Percentiles rank a stretch among this genome's conserved stretches.
Evolutionary conservation across 2,888 invertebrate species (phyloP).

Genomic region (Chydorus sphaericus): DNA sequence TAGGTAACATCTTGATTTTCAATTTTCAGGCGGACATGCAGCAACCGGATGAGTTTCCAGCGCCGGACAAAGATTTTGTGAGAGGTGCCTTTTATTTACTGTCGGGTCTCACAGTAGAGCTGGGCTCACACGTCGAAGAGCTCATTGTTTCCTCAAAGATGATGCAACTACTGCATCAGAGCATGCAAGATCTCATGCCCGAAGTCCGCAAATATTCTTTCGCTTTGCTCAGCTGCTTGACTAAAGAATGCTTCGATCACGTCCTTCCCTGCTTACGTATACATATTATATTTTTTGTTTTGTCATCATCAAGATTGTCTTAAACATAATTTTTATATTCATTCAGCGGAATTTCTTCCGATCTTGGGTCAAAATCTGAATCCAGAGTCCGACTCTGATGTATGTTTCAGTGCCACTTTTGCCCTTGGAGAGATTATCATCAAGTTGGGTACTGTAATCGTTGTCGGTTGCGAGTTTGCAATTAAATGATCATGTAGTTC

Average conservation of each 20-base stretch:
- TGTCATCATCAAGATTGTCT: slow-evolving; percentile 7
- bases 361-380: slow-evolving; percentile 92
- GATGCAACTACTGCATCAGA: slow-evolving; percentile 88
- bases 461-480: slow-evolving; percentile 10
- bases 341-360: slow-evolving; percentile 76
- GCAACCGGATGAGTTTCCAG: slow-evolving; percentile 84
- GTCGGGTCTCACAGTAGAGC: slow-evolving; percentile 90
- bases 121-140: slow-evolving; percentile 86
- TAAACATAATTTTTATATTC: slow-evolving; percentile 12
- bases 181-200: slow-evolving; percentile 95
- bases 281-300: neutral
- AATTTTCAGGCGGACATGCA: slow-evolving; percentile 60
- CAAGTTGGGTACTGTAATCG: slow-evolving; percentile 65
- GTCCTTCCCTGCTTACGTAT: slow-evolving; percentile 80
- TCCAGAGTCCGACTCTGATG: slow-evolving; percentile 92
- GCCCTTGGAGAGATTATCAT: slow-evolving; percentile 98
- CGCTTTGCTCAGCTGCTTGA: slow-evolving; percentile 90
- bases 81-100: slow-evolving; percentile 93
- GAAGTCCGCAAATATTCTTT: slow-evolving; percentile 98
- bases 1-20: neutral
- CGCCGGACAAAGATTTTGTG: slow-evolving; percentile 96
- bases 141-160: slow-evolving; percentile 86
- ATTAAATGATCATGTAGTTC: neutral
- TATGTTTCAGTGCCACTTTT: slow-evolving; percentile 99
- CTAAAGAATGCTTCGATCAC: slow-evolving; percentile 96